Percentiles rank a stretch among this genome's conserved stretches.
phyloP scores from a whole-genome alignment of 2,888 invertebrate genomes.

The Luperina nickerlii region DNA sequence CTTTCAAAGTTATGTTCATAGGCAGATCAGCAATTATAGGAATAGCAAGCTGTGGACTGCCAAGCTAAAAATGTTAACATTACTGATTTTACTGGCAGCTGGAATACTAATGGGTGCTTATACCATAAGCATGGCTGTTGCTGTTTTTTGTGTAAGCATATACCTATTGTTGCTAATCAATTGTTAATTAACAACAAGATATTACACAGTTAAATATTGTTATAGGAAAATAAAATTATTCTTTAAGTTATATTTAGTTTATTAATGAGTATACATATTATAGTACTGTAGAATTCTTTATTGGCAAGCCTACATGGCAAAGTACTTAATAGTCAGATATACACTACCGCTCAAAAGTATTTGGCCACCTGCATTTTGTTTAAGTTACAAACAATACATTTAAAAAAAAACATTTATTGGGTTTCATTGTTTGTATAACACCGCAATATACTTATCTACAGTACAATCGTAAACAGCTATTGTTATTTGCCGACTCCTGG shows the following conservation, averaged over 20 bases:
- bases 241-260: constrained; percentile 11
- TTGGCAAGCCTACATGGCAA: constrained; percentile 10
- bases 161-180: constrained; percentile 68
- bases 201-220: constrained; percentile 31
- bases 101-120: constrained; percentile 58
- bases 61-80: constrained; percentile 65
- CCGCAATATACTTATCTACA: too few species aligned
- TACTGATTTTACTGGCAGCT: constrained; percentile 58
- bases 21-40: constrained; percentile 46
- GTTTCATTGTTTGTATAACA: too few species aligned
- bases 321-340: not conserved
- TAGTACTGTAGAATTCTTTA: not conserved
- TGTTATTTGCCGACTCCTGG: too few species aligned
- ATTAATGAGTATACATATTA: not conserved
- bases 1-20: constrained; percentile 19
- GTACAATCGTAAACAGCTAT: too few species aligned
- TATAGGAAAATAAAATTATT: not conserved
- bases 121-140: constrained; percentile 74
- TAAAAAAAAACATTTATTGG: too few species aligned
- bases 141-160: constrained; percentile 73
- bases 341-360: too few species aligned
- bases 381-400: too few species aligned
- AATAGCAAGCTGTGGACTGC: constrained; percentile 57
- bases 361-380: too few species aligned
- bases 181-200: constrained; percentile 69